phyloP scores from a whole-genome alignment of 2,888 invertebrate species.

The Apamea anceps region DNA sequence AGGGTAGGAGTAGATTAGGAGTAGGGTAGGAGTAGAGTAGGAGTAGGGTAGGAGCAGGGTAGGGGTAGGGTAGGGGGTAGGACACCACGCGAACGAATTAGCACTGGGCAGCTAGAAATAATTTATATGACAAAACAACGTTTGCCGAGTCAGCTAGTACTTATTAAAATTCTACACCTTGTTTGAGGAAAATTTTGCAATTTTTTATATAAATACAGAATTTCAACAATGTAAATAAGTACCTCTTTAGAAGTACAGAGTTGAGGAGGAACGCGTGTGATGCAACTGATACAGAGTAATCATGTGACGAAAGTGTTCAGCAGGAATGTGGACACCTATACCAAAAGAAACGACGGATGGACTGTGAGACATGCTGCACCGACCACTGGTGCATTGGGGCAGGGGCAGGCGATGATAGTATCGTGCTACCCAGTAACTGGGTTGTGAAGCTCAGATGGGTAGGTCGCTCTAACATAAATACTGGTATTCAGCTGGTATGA shows the following conservation, averaged over 20 bases:
- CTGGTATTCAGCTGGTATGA: background rate
- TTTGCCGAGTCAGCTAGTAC: background rate
- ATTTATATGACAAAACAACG: too few relatives aligned
- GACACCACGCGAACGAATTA: too few relatives aligned
- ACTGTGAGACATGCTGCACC: background rate
- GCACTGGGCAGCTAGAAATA: too few relatives aligned
- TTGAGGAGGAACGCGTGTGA: background rate
- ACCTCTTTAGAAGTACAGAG: background rate
- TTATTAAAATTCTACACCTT: constrained; percentile 13
- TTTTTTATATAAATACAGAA: constrained; percentile 1
- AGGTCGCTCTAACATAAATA: background rate
- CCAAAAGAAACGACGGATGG: background rate
- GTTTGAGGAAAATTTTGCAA: constrained; percentile 2
- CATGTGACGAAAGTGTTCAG: background rate
- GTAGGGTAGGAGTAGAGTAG: too few relatives aligned
- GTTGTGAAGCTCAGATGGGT: background rate
- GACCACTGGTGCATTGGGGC: too few relatives aligned
- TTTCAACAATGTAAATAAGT: background rate
- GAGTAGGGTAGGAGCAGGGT: too few relatives aligned
- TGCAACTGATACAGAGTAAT: background rate
- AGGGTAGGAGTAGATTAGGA: too few relatives aligned
- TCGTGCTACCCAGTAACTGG: background rate
- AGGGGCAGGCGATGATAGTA: background rate
- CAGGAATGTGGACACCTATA: background rate
- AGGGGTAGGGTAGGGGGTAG: too few relatives aligned